A percentile compares a stretch with the other conserved stretches of the same genome.
Conservation (phyloP, 2,888 invertebrate species). For the Pristionchus maxplancki region DNA sequence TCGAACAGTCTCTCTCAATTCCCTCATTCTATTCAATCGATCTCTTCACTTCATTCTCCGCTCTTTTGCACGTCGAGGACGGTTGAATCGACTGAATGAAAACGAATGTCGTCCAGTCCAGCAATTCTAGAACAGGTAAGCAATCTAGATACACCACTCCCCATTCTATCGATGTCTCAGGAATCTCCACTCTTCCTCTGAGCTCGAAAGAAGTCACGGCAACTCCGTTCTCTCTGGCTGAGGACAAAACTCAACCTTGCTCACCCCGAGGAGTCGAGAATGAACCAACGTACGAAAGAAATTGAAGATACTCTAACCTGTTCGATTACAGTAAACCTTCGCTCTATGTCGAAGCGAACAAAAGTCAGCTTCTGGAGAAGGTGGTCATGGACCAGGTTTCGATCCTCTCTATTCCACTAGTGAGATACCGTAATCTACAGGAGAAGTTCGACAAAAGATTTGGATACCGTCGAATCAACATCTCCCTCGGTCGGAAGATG, state of each 20-base stretch:
- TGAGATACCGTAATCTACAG: slow-evolving; percentile 20
- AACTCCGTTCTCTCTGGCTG: neutral
- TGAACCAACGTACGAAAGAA: neutral
- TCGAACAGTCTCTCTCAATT: neutral
- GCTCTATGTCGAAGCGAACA: slow-evolving; percentile 3
- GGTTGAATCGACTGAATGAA: slow-evolving; percentile 40
- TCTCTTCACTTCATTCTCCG: neutral
- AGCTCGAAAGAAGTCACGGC: slow-evolving; percentile 29
- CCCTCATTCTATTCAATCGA: neutral
- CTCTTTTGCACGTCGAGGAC: slow-evolving; percentile 8
- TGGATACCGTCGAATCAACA: slow-evolving; percentile 57
- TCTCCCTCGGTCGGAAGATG: slow-evolving; percentile 55
- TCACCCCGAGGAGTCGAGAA: slow-evolving; percentile 25
- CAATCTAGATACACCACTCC: neutral
- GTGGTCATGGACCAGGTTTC: slow-evolving; percentile 46
- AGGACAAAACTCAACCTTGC: slow-evolving; percentile 37
- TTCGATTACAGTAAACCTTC: neutral
- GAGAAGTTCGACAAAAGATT: slow-evolving; percentile 59
- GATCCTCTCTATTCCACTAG: neutral
- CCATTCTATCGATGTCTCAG: neutral
- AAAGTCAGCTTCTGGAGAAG: slow-evolving; percentile 36
- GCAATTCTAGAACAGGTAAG: slow-evolving; percentile 3
- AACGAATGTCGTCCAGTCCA: slow-evolving; percentile 11
- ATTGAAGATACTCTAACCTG: neutral
- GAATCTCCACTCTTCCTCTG: slow-evolving; percentile 1